A percentile compares a stretch with the other conserved stretches of the same genome.
These are phyloP conservation scores for Sebastes taczanowskii DNA, from an alignment of 2,797 vertebrate genomes.

Conservation along the genomic window DNA sequence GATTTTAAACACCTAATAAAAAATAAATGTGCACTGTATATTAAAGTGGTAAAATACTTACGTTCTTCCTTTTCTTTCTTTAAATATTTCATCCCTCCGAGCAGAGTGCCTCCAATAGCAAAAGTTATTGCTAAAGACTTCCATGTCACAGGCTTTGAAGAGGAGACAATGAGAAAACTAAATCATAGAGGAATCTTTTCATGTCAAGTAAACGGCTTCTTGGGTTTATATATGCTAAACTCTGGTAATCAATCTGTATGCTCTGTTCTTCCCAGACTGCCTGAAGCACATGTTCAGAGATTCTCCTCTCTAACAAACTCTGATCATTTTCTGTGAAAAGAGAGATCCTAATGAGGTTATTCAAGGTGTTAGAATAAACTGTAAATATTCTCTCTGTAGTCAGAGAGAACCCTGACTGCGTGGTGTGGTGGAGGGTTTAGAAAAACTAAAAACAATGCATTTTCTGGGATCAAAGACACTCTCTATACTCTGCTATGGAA, in stretches of 20 bases:
- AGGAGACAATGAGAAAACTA: conserved; percentile 13
- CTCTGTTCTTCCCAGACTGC: background rate
- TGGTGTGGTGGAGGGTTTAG: too few relatives aligned
- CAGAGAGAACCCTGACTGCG: background rate
- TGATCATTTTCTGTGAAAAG: background rate
- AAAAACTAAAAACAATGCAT: too few relatives aligned
- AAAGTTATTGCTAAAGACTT: conserved; percentile 89
- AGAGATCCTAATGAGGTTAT: background rate
- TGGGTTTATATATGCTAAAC: background rate
- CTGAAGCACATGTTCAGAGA: background rate
- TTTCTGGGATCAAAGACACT: too few relatives aligned
- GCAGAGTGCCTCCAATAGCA: conserved; percentile 86
- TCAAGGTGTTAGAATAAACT: background rate
- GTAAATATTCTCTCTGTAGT: background rate
- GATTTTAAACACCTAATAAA: too few relatives aligned
- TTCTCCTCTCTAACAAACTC: background rate
- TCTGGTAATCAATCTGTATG: background rate
- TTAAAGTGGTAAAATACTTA: conserved; percentile 68
- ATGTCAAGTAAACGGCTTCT: background rate
- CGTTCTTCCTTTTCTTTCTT: conserved; percentile 90
- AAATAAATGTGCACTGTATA: too few relatives aligned
- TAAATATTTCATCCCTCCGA: conserved; percentile 89
- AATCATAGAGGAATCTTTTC: background rate
- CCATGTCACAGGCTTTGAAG: conserved; percentile 92
- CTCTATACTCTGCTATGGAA: too few relatives aligned